Evolutionary conservation across 2,888 invertebrate genomes (phyloP), one percentile per base, ranked within the genome.

Genomic region (Sinopyrophorus schimmeli): DNA sequence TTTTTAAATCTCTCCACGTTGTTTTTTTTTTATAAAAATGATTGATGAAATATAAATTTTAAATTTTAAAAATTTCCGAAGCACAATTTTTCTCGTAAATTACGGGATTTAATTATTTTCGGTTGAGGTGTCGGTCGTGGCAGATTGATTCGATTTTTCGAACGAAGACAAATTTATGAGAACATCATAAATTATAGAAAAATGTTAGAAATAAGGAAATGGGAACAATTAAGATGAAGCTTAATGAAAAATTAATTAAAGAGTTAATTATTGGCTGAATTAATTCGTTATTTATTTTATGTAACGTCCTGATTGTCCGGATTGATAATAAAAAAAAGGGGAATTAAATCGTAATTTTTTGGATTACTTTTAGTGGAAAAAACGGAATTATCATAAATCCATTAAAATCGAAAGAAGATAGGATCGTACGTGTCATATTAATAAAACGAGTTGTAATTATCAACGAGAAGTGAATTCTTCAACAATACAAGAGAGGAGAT

Each of bases 401-500:
- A 43, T 43, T 43, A 43, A 43, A 24, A 38, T 26, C 10, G 11
- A n/a, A n/a, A 23, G 6, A 3, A 17, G 43, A 43, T 35, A 43
- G 14, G 11, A 35, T 34, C 11, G 27, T 16, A 28, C 28, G 14
- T 34, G 34, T 26, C 21, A 31, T 41, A 31, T 43, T 41, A 24
- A 18, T 43, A 43, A 43, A 32, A 17, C 32, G 24, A 21, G 31
- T 31, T 23, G 20, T 46, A 46, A 46, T 46, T 46, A 46, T 23
- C 3, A 14, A 16, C 37, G 30, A 37, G 37, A 38, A 46, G 24
- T 38, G 38, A 38, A 38, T 46, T 38, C 28, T 17, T 27, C 14
- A 26, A 40, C 27, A 40, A 40, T 40, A 47, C 52, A 58, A 58
- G 59, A 54, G n/a, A n/a, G n/a, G n/a, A 58, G 59, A 56, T 58